Conservation (phyloP, 2,113 vertebrate species). For the Danio rerio region DNA sequence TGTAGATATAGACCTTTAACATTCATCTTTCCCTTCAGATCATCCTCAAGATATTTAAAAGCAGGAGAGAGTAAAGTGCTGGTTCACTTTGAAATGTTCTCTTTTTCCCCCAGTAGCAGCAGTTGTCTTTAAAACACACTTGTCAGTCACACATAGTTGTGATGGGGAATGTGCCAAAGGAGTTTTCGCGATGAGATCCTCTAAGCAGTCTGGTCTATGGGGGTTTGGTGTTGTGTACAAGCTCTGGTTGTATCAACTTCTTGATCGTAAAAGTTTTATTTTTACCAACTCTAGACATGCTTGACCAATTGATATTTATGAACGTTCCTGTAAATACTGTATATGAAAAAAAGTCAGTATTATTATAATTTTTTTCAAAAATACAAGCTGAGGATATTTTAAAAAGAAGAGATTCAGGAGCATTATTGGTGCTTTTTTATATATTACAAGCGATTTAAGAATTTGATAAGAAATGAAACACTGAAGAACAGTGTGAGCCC, state of each 20-base stretch:
- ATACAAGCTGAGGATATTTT: slow-evolving; percentile 49
- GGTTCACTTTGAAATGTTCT: slow-evolving; percentile 87
- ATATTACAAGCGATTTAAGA: slow-evolving; percentile 32
- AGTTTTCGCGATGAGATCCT: slow-evolving; percentile 17
- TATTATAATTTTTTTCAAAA: slow-evolving; percentile 63
- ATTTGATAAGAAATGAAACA: neutral
- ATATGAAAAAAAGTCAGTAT: slow-evolving; percentile 79
- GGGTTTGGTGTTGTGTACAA: slow-evolving; percentile 50
- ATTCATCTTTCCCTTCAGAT: slow-evolving; percentile 66
- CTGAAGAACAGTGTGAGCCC: neutral
- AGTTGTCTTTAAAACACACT: slow-evolving; percentile 20
- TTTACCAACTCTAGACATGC: slow-evolving; percentile 72
- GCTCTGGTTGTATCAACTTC: slow-evolving; percentile 63
- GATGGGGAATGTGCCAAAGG: slow-evolving; percentile 40
- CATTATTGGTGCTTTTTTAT: slow-evolving; percentile 31
- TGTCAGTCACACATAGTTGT: slow-evolving; percentile 22
- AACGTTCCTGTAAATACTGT: slow-evolving; percentile 83
- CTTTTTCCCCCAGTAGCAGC: slow-evolving; percentile 54
- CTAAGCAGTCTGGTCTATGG: slow-evolving; percentile 17
- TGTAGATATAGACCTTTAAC: slow-evolving; percentile 69
- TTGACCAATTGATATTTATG: slow-evolving; percentile 71
- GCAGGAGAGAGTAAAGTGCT: slow-evolving; percentile 85
- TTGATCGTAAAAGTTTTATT: slow-evolving; percentile 66
- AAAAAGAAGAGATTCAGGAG: neutral
- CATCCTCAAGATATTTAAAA: slow-evolving; percentile 55